Evolutionary conservation across 2,113 vertebrate genomes (phyloP).

Genomic region (Brachionichthys hirsutus): DNA sequence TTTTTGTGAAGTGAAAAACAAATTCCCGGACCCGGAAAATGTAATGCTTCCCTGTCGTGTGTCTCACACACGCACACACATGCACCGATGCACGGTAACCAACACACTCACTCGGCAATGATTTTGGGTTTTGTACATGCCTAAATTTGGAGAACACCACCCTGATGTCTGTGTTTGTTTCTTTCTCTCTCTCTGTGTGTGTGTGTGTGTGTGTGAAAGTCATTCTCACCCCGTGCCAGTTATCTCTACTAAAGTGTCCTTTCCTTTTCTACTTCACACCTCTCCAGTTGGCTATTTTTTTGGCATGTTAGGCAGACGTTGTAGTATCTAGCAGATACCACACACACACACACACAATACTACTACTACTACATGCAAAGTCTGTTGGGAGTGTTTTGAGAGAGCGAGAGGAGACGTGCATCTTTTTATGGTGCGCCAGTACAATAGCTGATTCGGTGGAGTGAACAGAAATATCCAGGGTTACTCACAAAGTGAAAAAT

Average conservation of each 20-base stretch:
- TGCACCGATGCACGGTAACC: too few species aligned
- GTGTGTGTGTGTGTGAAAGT: conserved; percentile 55
- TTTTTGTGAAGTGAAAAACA: too few species aligned
- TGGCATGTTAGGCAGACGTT: conserved; percentile 65
- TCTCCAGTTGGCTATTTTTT: conserved; percentile 72
- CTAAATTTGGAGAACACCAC: too few species aligned
- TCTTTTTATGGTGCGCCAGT: conserved; percentile 58
- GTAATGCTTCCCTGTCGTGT: too few species aligned
- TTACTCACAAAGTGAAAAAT: conserved; percentile 79
- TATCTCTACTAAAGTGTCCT: conserved; percentile 73
- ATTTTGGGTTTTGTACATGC: too few species aligned
- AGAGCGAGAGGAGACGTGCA: conserved; percentile 52
- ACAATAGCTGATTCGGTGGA: conserved; percentile 56
- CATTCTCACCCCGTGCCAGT: conserved; percentile 74
- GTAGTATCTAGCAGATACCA: conserved; percentile 54
- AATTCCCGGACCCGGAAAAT: too few species aligned
- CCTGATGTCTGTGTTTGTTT: neutral
- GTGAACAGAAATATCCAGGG: conserved; percentile 74
- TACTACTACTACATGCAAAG: conserved; percentile 46
- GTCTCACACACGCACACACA: too few species aligned
- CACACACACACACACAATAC: conserved; percentile 20
- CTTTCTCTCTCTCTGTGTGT: neutral
- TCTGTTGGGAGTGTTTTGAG: conserved; percentile 58
- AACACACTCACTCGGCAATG: too few species aligned
- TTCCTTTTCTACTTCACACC: conserved; percentile 77